Evolutionary conservation across 2,797 vertebrate genomes (phyloP), one percentile per base, ranked within the genome.

Genomic region (Sciurus carolinensis): DNA sequence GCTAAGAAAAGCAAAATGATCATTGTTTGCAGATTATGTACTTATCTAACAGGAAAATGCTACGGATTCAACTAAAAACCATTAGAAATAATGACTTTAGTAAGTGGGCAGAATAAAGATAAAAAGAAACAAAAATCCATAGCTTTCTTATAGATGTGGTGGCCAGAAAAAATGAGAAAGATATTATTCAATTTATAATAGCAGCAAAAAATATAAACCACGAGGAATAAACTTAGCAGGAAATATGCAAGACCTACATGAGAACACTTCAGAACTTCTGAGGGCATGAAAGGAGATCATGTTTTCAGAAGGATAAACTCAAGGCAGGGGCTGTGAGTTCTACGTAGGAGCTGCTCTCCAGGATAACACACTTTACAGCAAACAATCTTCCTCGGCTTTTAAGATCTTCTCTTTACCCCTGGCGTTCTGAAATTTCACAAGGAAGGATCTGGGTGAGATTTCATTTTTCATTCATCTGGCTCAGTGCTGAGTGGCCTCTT

Each of bases 231-330:
- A 72, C 30, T 83, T 72, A 77, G 75, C 62, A 87, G 85, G 22
- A 85, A 95, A 88, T 88, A 95, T 62, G 73, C 64, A 96, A 91
- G 71, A 71, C 73, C 75, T 90, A 50, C 22, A 71, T 66, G 30
- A 94, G 95, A 79, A 94, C n/a, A 90, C 97, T 96, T 95, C 52
- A 95, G 69, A 95, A 66, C 94, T 92, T 82, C 79, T 59, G 85
- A 92, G 22, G 22, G 52, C 59, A 75, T 94, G 39, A 94, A 95
- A 96, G 36, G 52, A 93, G n/a, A 86, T 90, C 36, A 15, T 84
- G 12, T 89, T 92, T 94, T 90, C 39, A 90, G 89, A 96, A 93
- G 87, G 79, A 91, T 89, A 91, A 89, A 39, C 26, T 83, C 52
- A 79, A 80, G 11, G 50, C 36, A 47, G 77, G 67, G 30, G 73